A percentile compares a stretch with the other conserved stretches of the same genome.
phyloP scores from a whole-genome alignment of 2,888 invertebrate genomes.

The Epistrophella euchroma region DNA sequence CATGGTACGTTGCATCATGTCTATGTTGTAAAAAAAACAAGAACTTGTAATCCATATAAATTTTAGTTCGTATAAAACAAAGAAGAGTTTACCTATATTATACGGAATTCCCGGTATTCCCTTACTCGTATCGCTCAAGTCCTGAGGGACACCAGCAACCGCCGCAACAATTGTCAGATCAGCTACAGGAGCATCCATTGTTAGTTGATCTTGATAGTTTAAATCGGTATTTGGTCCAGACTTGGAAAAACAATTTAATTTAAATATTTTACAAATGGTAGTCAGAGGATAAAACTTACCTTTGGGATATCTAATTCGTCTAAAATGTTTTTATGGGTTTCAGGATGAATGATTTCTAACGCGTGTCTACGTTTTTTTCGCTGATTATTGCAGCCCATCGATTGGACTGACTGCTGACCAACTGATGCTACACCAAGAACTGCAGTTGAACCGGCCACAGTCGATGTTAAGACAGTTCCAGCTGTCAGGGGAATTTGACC shows the following conservation, averaged over 20 bases:
- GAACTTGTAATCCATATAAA: neutral
- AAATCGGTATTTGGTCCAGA: slow-evolving; percentile 77
- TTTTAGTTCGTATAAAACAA: neutral
- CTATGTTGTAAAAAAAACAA: slow-evolving; percentile 20
- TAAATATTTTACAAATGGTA: neutral
- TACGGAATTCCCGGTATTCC: slow-evolving; percentile 66
- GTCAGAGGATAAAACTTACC: slow-evolving; percentile 62
- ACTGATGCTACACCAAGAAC: slow-evolving; percentile 82
- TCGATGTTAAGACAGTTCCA: slow-evolving; percentile 78
- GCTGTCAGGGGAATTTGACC: slow-evolving; percentile 78
- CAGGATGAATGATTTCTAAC: slow-evolving; percentile 85
- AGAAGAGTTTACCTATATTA: slow-evolving; percentile 76
- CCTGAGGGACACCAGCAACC: slow-evolving; percentile 59
- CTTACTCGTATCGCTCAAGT: slow-evolving; percentile 56
- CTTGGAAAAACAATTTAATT: slow-evolving; percentile 57
- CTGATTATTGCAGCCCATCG: slow-evolving; percentile 68
- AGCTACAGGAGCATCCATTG: slow-evolving; percentile 58
- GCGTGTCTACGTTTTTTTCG: slow-evolving; percentile 81
- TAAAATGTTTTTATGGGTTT: slow-evolving; percentile 83
- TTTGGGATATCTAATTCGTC: slow-evolving; percentile 80
- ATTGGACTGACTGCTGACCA: slow-evolving; percentile 65
- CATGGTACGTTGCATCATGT: slow-evolving; percentile 68
- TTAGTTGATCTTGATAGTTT: slow-evolving; percentile 78
- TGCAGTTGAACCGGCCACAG: slow-evolving; percentile 84
- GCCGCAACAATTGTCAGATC: slow-evolving; percentile 75